Evolutionary conservation across 2,797 vertebrate species (phyloP).

Genomic region (Gymnothorax javanicus): DNA sequence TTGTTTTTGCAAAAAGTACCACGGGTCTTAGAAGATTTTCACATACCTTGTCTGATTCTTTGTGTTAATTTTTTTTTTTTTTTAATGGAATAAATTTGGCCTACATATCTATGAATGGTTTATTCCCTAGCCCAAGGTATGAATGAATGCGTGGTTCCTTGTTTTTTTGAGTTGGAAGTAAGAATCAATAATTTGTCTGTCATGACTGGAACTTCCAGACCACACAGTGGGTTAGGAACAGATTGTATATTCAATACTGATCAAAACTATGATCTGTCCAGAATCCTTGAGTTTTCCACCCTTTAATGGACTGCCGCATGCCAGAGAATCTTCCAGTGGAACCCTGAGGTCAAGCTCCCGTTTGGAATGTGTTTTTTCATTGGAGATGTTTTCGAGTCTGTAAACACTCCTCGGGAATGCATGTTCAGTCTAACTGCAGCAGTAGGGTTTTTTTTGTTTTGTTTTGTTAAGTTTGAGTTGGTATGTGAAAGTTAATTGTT

Average conservation of each 20-base stretch:
- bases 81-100: not conserved
- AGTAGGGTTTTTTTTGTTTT: not conserved
- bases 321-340: not conserved
- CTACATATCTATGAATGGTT: not conserved
- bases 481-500: not conserved
- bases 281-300: not conserved
- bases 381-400: not conserved
- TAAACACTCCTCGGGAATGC: not conserved
- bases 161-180: not conserved
- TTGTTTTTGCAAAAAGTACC: too few relatives aligned
- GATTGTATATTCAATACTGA: not conserved
- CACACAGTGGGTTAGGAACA: not conserved
- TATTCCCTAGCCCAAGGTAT: too few relatives aligned
- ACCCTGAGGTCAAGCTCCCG: not conserved
- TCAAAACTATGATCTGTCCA: not conserved
- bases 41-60: too few relatives aligned
- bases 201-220: not conserved
- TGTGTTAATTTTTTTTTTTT: too few relatives aligned
- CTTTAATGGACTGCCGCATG: not conserved
- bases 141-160: not conserved
- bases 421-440: not conserved
- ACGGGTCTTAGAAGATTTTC: too few relatives aligned
- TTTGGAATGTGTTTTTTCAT: not conserved
- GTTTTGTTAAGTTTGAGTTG: not conserved
- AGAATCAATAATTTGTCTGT: not conserved